Percentiles rank a stretch among this genome's conserved stretches.
phyloP scores from a whole-genome alignment of 2,888 invertebrate genomes.

The Drosophila lutescens region DNA sequence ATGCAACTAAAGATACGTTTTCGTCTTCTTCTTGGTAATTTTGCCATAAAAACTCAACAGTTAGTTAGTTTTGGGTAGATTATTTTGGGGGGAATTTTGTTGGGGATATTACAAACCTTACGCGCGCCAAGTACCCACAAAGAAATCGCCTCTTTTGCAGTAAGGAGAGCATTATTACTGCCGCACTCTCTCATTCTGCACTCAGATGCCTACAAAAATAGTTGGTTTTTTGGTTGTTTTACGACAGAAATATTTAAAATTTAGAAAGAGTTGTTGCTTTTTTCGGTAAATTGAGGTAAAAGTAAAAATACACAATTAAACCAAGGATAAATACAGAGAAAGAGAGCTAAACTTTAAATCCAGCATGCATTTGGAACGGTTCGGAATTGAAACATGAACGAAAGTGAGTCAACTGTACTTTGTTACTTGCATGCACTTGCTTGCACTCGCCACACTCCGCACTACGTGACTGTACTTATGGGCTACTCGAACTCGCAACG shows the following conservation, averaged over 20 bases:
- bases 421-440: slow-evolving; percentile 47
- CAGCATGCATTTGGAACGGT: slow-evolving; percentile 28
- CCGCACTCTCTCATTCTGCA: slow-evolving; percentile 84
- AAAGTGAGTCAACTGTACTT: slow-evolving; percentile 30
- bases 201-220: slow-evolving; percentile 84
- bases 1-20: slow-evolving; percentile 33
- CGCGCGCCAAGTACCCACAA: slow-evolving; percentile 97
- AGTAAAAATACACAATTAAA: slow-evolving; percentile 8
- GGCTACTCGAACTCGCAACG: slow-evolving; percentile 54
- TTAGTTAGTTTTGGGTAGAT: slow-evolving; percentile 47
- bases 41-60: slow-evolving; percentile 30
- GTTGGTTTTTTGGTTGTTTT: slow-evolving; percentile 61
- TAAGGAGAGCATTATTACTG: slow-evolving; percentile 93
- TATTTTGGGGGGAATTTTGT: slow-evolving; percentile 38
- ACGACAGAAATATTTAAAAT: slow-evolving; percentile 56
- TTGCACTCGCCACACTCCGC: slow-evolving; percentile 23
- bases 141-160: slow-evolving; percentile 96
- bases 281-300: slow-evolving; percentile 11
- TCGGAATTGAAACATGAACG: slow-evolving; percentile 18
- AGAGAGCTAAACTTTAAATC: slow-evolving; percentile 6
- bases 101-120: slow-evolving; percentile 88
- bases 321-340: slow-evolving; percentile 16
- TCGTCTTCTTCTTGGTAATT: slow-evolving; percentile 17
- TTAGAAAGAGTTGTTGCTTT: slow-evolving; percentile 45
- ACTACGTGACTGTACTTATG: slow-evolving; percentile 63